These are phyloP conservation scores for Euleptes europaea DNA, from an alignment of 2,113 vertebrate genomes.

Conservation along the genomic window DNA sequence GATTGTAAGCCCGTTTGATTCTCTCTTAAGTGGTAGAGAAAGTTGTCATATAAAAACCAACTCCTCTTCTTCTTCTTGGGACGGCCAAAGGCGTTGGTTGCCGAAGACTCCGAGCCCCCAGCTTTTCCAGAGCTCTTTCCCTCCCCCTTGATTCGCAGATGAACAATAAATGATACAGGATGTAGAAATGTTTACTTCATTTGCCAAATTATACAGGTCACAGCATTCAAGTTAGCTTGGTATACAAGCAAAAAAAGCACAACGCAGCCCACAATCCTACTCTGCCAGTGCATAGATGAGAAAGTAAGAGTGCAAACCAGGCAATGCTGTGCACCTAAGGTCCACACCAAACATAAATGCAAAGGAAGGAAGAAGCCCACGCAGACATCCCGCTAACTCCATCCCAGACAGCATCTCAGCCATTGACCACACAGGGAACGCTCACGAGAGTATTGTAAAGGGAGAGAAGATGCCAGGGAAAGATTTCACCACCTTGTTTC, in stretches of 20 bases:
- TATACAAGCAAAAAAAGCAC: not conserved
- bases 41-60: too few relatives aligned
- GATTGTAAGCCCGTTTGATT: too few relatives aligned
- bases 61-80: too few relatives aligned
- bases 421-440: not conserved
- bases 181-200: not conserved
- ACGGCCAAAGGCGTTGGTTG: not conserved
- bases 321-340: too few relatives aligned
- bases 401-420: not conserved
- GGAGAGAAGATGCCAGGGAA: conserved; percentile 17
- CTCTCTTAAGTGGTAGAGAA: too few relatives aligned
- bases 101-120: not conserved
- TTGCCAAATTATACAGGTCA: not conserved
- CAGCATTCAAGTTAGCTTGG: not conserved
- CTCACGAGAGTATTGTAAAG: not conserved
- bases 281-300: not conserved
- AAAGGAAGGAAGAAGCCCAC: not conserved
- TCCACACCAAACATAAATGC: not conserved
- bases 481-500: not conserved
- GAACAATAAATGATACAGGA: not conserved
- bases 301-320: too few relatives aligned
- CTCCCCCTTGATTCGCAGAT: not conserved
- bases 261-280: not conserved
- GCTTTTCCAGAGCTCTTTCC: not conserved
- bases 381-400: not conserved